These are phyloP conservation scores for Hydroisotoma schaefferi DNA, from an alignment of 2,888 invertebrate species.

Conservation along the genomic window DNA sequence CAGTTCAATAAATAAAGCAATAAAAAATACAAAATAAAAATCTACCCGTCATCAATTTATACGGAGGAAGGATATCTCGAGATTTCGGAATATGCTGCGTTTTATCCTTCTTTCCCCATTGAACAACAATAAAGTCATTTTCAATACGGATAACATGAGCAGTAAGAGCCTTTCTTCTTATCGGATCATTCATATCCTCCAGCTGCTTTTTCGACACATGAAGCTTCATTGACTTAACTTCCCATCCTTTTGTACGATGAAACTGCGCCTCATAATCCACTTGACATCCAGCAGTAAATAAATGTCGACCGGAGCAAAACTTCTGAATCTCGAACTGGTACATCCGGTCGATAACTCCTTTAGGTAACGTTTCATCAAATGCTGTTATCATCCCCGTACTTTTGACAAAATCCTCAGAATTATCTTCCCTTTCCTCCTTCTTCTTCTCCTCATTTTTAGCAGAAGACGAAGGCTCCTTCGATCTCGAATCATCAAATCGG, in stretches of 20 bases:
- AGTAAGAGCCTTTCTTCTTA: constrained; percentile 11
- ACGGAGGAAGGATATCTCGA: constrained; percentile 1
- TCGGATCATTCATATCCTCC: constrained; percentile 14
- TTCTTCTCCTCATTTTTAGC: too few species aligned
- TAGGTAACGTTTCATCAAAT: constrained; percentile 21
- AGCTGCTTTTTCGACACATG: constrained; percentile 14
- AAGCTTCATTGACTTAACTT: constrained; percentile 23
- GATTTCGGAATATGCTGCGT: constrained; percentile 9
- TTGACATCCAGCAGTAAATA: constrained; percentile 17
- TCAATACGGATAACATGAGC: constrained; percentile 16
- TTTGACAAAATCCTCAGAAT: constrained; percentile 6
- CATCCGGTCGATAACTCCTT: constrained; percentile 37
- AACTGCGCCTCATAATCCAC: constrained; percentile 34
- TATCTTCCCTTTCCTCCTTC: not conserved
- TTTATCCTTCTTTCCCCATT: constrained; percentile 14
- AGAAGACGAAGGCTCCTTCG: too few species aligned
- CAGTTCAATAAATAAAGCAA: constrained; percentile 8
- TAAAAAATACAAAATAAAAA: not conserved
- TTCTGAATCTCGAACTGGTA: constrained; percentile 30
- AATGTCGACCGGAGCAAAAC: constrained; percentile 15
- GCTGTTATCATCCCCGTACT: constrained; percentile 31
- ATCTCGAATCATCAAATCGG: not conserved
- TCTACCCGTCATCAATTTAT: not conserved
- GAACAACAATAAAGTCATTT: constrained; percentile 6
- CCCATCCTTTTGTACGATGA: constrained; percentile 18